These are phyloP conservation scores for Scarus forsteni DNA, from an alignment of 2,797 vertebrate genomes.

Conservation along the genomic window DNA sequence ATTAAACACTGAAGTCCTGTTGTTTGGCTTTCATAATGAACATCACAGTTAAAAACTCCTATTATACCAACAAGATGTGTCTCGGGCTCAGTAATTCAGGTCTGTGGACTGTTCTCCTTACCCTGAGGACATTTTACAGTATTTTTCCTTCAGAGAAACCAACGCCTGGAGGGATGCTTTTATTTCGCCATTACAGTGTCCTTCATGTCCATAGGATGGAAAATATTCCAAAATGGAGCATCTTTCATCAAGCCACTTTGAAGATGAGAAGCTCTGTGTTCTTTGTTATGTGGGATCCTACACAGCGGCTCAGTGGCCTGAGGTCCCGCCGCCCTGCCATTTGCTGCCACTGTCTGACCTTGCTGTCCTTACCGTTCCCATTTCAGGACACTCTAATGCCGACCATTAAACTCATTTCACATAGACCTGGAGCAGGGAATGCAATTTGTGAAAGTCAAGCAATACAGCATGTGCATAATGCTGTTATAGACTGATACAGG, in stretches of 20 bases:
- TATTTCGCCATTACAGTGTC: constrained; percentile 22
- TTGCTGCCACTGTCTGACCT: constrained; percentile 55
- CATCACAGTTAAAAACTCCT: not conserved
- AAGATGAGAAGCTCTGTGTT: constrained; percentile 63
- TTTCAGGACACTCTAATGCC: constrained; percentile 21
- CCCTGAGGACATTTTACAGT: constrained; percentile 5
- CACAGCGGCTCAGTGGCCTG: constrained; percentile 46
- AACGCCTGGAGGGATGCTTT: constrained; percentile 23
- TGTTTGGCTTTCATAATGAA: constrained; percentile 2
- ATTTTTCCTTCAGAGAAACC: not conserved
- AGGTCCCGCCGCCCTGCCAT: constrained; percentile 50
- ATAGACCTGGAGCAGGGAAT: constrained; percentile 7
- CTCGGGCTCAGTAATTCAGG: not conserved
- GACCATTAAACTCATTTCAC: constrained; percentile 23
- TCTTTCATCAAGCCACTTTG: constrained; percentile 65
- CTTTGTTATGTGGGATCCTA: constrained; percentile 60
- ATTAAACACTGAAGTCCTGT: constrained; percentile 4
- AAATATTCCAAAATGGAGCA: constrained; percentile 46
- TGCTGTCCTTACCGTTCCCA: constrained; percentile 30
- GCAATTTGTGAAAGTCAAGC: constrained; percentile 8
- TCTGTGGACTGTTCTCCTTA: not conserved
- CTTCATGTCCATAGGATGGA: constrained; percentile 27
- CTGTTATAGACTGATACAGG: not conserved
- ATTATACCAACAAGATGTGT: not conserved
- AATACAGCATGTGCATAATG: constrained; percentile 1